These are phyloP conservation scores for Pristionchus maxplancki DNA, from an alignment of 2,888 invertebrate species.

Conservation along the genomic window DNA sequence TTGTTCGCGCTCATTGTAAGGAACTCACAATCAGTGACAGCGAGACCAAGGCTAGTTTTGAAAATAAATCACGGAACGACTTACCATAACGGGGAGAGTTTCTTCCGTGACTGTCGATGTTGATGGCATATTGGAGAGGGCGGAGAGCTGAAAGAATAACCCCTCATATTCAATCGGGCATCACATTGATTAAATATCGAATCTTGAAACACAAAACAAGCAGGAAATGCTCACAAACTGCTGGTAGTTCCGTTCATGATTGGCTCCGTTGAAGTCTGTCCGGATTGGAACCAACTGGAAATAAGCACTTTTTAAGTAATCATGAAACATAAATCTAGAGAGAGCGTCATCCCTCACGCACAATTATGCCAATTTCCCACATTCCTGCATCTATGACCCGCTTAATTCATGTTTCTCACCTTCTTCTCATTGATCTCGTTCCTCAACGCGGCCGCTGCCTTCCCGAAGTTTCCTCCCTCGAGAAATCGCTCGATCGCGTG, in stretches of 20 bases:
- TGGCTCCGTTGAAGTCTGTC: slow-evolving; percentile 53
- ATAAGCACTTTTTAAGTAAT: no score
- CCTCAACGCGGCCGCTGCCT: slow-evolving; percentile 54
- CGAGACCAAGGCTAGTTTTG: no score
- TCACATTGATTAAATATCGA: no score
- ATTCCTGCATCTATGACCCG: no score
- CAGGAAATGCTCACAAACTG: slow-evolving; percentile 56
- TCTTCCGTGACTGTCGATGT: background rate
- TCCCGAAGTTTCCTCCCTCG: slow-evolving; percentile 24
- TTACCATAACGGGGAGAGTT: background rate
- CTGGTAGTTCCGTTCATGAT: slow-evolving; percentile 52
- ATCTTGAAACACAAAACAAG: no score
- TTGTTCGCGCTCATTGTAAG: no score
- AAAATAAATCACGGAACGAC: no score
- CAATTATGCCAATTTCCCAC: no score
- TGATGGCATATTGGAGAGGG: background rate
- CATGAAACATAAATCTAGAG: background rate
- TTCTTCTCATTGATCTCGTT: slow-evolving; percentile 53
- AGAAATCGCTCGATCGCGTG: slow-evolving; percentile 54
- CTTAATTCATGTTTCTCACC: no score
- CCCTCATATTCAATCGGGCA: background rate
- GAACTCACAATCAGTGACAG: no score
- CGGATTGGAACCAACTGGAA: slow-evolving; percentile 57
- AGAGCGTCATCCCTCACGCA: no score
- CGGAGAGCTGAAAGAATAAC: slow-evolving; percentile 4